A percentile compares a stretch with the other conserved stretches of the same genome.
These are phyloP conservation scores for Bombyx mandarina DNA, from an alignment of 1,140 invertebrate genomes.

Conservation along the genomic window DNA sequence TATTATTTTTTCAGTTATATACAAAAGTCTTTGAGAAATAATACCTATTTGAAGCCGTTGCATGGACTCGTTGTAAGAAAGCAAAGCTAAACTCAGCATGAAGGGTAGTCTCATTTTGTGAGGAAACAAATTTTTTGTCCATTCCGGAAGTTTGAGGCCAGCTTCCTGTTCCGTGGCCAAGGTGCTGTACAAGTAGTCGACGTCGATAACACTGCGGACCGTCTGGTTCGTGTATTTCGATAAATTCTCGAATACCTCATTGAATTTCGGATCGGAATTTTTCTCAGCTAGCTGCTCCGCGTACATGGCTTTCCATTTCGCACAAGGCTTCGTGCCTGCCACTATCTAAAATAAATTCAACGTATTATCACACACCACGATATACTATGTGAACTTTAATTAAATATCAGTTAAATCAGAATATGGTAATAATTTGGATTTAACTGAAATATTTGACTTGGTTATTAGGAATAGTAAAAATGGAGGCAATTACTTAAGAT, in stretches of 20 bases:
- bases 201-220: conserved; percentile 75
- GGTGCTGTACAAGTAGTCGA: conserved; percentile 83
- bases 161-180: conserved; percentile 79
- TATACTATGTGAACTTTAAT: too few species aligned
- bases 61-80: conserved; percentile 79
- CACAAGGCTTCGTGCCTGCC: conserved; percentile 75
- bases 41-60: conserved; percentile 81
- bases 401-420: too few species aligned
- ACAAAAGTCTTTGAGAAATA: neutral
- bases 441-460: too few species aligned
- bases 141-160: conserved; percentile 77
- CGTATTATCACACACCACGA: neutral
- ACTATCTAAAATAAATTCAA: conserved; percentile 69
- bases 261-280: conserved; percentile 70
- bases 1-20: neutral
- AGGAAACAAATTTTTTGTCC: conserved; percentile 80
- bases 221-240: conserved; percentile 76
- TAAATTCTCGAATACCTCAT: conserved; percentile 76
- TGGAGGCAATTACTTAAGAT: too few species aligned
- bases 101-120: conserved; percentile 77
- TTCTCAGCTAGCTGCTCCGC: conserved; percentile 70
- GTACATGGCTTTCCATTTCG: conserved; percentile 70
- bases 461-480: too few species aligned
- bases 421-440: too few species aligned
- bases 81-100: conserved; percentile 77